Conservation (phyloP, 2,888 invertebrate genomes). For the Eudasyphora cyanicolor region DNA sequence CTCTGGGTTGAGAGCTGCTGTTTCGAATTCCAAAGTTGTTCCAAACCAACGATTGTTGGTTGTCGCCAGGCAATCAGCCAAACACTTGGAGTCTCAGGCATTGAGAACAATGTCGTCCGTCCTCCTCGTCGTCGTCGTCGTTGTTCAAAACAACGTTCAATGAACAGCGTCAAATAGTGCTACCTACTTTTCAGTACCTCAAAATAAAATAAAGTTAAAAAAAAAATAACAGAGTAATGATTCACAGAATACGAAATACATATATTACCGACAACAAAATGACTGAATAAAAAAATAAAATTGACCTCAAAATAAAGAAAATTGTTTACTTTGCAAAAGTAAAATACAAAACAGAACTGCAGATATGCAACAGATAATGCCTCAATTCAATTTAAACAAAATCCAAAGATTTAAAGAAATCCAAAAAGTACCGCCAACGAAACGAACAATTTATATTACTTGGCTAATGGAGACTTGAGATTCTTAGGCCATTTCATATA, state of each 20-base stretch:
- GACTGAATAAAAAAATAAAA: conserved; percentile 36
- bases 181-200: neutral
- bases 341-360: conserved; percentile 6
- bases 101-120: neutral
- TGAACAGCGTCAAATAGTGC: neutral
- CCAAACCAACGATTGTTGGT: neutral
- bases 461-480: too few relatives aligned
- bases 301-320: conserved; percentile 48
- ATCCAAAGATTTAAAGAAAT: conserved; percentile 15
- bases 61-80: neutral
- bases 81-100: conserved; percentile 1
- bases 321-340: conserved; percentile 25
- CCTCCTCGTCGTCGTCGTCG: neutral
- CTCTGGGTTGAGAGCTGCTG: neutral
- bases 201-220: neutral
- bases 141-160: conserved; percentile 1
- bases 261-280: conserved; percentile 14
- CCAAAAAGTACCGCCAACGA: conserved; percentile 21
- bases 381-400: neutral
- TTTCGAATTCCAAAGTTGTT: neutral
- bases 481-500: conserved; percentile 7
- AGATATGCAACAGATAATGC: neutral
- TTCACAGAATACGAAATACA: conserved; percentile 41
- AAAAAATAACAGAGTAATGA: conserved; percentile 29
- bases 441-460: conserved; percentile 17